phyloP scores from a whole-genome alignment of 2,113 vertebrate genomes.

The Trematocara zebra region DNA sequence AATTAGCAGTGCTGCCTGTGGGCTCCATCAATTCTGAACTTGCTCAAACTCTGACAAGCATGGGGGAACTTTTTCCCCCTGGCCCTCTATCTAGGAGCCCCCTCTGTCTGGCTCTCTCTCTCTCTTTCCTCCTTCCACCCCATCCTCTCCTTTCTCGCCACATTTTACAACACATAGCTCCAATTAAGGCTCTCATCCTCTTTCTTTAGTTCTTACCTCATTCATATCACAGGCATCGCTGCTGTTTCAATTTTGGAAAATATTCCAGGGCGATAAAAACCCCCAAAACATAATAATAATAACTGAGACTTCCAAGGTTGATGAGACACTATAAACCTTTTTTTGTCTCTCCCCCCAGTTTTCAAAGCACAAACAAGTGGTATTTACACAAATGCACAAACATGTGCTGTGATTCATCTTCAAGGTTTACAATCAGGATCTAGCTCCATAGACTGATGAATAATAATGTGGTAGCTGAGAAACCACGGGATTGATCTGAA shows the following conservation, averaged over 20 bases:
- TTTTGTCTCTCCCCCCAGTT: not conserved
- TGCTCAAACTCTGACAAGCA: conserved; percentile 75
- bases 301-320: not conserved
- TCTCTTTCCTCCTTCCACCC: conserved; percentile 8
- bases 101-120: conserved; percentile 17
- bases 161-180: conserved; percentile 17
- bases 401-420: not conserved
- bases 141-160: conserved; percentile 23
- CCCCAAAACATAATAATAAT: not conserved
- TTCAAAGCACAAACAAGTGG: not conserved
- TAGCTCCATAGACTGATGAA: conserved; percentile 36
- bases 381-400: not conserved
- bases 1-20: conserved; percentile 73
- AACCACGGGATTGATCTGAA: conserved; percentile 28
- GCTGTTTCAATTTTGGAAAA: not conserved
- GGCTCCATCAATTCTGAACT: conserved; percentile 73
- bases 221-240: not conserved
- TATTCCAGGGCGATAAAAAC: not conserved
- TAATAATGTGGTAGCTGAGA: conserved; percentile 19
- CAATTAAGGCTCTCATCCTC: conserved; percentile 30
- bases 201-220: not conserved
- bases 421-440: not conserved
- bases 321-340: not conserved
- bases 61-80: conserved; percentile 58
- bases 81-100: conserved; percentile 50